Evolutionary conservation across 1,140 invertebrate species (phyloP), one percentile per base, ranked within the genome.

Genomic region (Cheumatopsyche charites): DNA sequence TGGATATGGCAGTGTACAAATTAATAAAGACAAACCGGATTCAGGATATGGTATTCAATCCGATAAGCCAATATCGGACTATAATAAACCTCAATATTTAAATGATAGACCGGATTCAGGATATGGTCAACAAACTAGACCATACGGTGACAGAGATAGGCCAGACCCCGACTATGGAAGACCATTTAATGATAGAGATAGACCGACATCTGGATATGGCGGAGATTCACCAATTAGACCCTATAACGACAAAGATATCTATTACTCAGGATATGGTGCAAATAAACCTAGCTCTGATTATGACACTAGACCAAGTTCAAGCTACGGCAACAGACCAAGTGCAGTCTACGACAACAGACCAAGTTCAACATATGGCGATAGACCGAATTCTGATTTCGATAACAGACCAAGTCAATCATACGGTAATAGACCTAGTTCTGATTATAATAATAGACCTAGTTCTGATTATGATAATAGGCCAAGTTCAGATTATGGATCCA

Each of bases 41-140:
- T 19, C 62, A 41, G 49, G 49, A 36, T 55, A 25, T 17, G 61
- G 61, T n/a, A 58, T 13, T 21, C 63, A 66, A 43, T 66, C 65
- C 41, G 72, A 73, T 47, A 73, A 62, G 62, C 72, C 72, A 62
- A 67, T 52, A 61, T 69, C 72, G 62, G 26, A 12, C 1, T 70
- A 73, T 61, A 43, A 58, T 11, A 58, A 49, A 55, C 45, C 45
- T 5, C 45, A 49, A 49, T 11, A 42, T 15, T 12, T 42, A 41
- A n/a, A 41, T 15, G 62, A 65, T 42, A 69, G 36, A 42, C 21
- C 41, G 23, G n/a, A 49, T 45, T 21, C 58, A 13, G 26, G 65
- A 15, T 73, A 73, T 62, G 62, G 55, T 47, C 43, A 61, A 17
- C 47, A 61, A 29, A 58, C 41, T 15, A 68, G 17, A 58, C 43